Percentiles rank a stretch among this genome's conserved stretches.
phyloP scores from a whole-genome alignment of 2,113 vertebrate genomes.

The Poecilia latipinna region DNA sequence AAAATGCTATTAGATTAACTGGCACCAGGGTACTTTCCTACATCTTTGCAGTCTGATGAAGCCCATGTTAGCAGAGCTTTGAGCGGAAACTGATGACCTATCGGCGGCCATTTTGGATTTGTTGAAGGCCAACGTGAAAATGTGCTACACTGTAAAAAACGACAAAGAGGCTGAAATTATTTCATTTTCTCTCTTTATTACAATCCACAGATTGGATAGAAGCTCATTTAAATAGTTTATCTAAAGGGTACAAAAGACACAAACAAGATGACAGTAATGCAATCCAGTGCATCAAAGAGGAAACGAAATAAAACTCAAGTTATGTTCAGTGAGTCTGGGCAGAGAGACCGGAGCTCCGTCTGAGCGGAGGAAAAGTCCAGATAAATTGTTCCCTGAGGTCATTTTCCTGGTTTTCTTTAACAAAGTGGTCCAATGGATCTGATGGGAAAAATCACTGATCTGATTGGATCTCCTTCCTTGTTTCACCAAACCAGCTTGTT shows the following conservation, averaged over 20 bases:
- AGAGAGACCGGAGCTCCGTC: neutral
- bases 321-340: neutral
- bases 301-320: constrained; percentile 28
- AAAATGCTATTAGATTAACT: too few species aligned
- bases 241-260: constrained; percentile 78
- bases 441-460: neutral
- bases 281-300: constrained; percentile 71
- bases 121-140: neutral
- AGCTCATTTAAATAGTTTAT: constrained; percentile 46
- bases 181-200: constrained; percentile 74
- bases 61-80: neutral
- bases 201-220: constrained; percentile 69
- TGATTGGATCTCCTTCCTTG: neutral
- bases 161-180: neutral
- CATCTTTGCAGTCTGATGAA: too few species aligned
- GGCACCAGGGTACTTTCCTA: too few species aligned
- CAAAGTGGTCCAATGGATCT: neutral
- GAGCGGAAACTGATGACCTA: neutral
- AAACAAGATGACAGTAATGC: constrained; percentile 68
- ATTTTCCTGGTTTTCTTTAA: neutral
- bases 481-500: too few species aligned
- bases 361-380: neutral
- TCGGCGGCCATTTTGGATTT: neutral
- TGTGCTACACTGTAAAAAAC: too few species aligned
- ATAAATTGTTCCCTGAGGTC: constrained; percentile 10